A percentile compares a stretch with the other conserved stretches of the same genome.
Conservation (phyloP, 1,140 invertebrate species). For the Bombus superbus region DNA sequence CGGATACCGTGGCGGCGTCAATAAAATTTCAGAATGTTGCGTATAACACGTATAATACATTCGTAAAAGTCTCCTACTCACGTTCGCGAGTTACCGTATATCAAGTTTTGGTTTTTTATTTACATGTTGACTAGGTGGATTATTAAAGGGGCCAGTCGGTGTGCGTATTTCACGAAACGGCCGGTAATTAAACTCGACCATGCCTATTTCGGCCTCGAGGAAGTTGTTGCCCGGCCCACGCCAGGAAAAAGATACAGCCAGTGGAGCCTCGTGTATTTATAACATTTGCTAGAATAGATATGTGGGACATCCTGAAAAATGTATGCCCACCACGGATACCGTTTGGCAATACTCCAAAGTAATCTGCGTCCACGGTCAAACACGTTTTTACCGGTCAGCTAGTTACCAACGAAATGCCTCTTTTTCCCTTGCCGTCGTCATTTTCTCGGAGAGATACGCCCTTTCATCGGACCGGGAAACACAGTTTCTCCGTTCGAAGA, state of each 20-base stretch:
- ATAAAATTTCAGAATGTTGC: not conserved
- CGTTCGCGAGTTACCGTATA: constrained; percentile 26
- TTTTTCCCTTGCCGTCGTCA: not conserved
- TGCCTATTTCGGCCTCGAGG: constrained; percentile 58
- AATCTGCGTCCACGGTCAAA: constrained; percentile 71
- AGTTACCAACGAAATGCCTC: constrained; percentile 5
- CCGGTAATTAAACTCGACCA: constrained; percentile 68
- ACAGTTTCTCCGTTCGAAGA: not conserved
- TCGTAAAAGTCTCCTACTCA: not conserved
- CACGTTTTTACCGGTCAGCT: constrained; percentile 64
- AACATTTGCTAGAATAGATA: constrained; percentile 69
- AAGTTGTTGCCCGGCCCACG: constrained; percentile 28
- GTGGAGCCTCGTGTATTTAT: constrained; percentile 70
- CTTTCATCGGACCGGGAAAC: constrained; percentile 29
- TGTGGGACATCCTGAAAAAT: constrained; percentile 76
- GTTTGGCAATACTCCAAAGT: constrained; percentile 74
- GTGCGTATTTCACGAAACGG: constrained; percentile 51
- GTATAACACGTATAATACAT: not conserved
- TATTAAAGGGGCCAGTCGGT: constrained; percentile 44
- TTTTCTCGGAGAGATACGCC: not conserved
- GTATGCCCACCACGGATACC: constrained; percentile 58
- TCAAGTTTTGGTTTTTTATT: constrained; percentile 52
- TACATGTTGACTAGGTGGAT: constrained; percentile 64
- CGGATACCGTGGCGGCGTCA: not conserved
- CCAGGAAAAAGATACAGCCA: constrained; percentile 21